phyloP scores from a whole-genome alignment of 2,888 invertebrate species.

The Gerris lacustris region DNA sequence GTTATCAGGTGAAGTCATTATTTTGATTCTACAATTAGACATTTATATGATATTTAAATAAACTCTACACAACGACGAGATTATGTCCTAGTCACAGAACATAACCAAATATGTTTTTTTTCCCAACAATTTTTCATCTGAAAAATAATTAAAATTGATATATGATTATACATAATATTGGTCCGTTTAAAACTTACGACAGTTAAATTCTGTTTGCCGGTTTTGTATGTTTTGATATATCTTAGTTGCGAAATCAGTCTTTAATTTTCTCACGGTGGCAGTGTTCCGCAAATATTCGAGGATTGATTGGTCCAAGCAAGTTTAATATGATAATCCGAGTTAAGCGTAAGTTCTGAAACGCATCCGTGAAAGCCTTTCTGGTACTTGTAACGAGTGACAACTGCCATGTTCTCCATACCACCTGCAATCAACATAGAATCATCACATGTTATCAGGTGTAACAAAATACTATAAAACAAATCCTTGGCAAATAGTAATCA shows the following conservation, averaged over 20 bases:
- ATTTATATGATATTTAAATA: no score
- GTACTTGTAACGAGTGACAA: slow-evolving; percentile 58
- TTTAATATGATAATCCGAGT: slow-evolving; percentile 61
- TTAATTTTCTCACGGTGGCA: slow-evolving; percentile 18
- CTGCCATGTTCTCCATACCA: slow-evolving; percentile 63
- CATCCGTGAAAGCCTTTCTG: slow-evolving; percentile 66
- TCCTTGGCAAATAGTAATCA: neutral
- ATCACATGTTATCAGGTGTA: slow-evolving; percentile 16
- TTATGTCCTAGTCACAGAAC: no score
- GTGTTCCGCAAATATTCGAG: slow-evolving; percentile 25
- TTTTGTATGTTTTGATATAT: neutral
- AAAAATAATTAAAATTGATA: no score
- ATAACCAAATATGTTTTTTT: no score
- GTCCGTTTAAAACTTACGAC: no score
- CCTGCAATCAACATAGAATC: slow-evolving; percentile 45
- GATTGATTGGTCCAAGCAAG: slow-evolving; percentile 32
- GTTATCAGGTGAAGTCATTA: no score
- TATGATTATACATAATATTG: no score
- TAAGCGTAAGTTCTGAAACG: slow-evolving; percentile 67
- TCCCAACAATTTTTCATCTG: no score
- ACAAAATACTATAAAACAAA: slow-evolving; percentile 3
- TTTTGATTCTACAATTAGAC: no score
- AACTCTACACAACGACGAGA: no score
- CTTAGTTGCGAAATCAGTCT: slow-evolving; percentile 5
- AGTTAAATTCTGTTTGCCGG: no score